Conservation (phyloP, 2,113 vertebrate genomes). For the Serinus canaria region DNA sequence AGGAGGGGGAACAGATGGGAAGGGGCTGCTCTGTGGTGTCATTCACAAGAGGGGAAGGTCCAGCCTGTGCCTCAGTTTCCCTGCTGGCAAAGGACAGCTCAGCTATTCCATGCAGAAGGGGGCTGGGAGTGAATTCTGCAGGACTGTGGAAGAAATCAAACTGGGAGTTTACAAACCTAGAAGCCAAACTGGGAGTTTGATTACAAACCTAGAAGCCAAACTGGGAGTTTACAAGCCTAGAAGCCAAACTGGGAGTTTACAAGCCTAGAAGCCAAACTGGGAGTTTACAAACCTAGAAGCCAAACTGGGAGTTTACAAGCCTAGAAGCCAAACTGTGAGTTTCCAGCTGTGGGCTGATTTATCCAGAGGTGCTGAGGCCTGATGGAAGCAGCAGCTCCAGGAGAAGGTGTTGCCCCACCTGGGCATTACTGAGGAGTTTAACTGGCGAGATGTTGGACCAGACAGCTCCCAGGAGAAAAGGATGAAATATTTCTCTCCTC, state of each 20-base stretch:
- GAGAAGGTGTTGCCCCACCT: neutral
- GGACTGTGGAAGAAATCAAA: neutral
- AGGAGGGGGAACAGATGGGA: neutral
- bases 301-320: too few species aligned
- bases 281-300: too few species aligned
- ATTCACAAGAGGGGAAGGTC: neutral
- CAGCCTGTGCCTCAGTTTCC: neutral
- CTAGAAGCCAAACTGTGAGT: too few species aligned
- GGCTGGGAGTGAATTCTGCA: neutral
- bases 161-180: neutral
- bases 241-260: neutral
- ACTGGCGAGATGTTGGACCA: neutral
- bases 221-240: too few species aligned
- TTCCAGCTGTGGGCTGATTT: neutral
- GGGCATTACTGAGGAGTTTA: neutral
- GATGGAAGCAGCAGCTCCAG: neutral
- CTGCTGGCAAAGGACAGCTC: neutral
- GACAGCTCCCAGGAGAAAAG: neutral
- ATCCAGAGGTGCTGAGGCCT: neutral
- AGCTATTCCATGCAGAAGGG: fast-evolving
- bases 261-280: neutral
- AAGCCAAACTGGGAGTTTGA: neutral
- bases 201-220: too few species aligned
- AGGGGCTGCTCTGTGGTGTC: neutral
- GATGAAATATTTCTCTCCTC: neutral